These are phyloP conservation scores for Podabrus alpinus DNA, from an alignment of 2,888 invertebrate species.

Conservation along the genomic window DNA sequence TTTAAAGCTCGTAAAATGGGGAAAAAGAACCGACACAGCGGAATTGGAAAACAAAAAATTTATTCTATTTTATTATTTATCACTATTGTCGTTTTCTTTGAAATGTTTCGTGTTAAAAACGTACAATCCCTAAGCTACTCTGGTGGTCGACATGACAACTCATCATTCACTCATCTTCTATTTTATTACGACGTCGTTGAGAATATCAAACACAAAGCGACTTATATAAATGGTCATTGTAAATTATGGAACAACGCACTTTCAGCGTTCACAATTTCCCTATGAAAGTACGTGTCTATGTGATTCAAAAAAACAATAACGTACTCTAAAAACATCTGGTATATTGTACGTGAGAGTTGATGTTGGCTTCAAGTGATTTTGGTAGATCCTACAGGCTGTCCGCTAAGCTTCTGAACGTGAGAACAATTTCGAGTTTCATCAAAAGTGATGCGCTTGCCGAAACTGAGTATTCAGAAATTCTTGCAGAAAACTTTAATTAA, in stretches of 20 bases:
- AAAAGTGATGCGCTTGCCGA: constrained; percentile 20
- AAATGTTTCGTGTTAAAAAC: constrained; percentile 11
- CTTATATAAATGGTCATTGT: constrained; percentile 19
- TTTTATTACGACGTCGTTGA: constrained; percentile 23
- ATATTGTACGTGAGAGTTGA: constrained; percentile 20
- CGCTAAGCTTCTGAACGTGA: constrained; percentile 36
- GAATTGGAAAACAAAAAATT: not conserved
- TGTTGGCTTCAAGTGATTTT: constrained; percentile 35
- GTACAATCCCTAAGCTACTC: constrained; percentile 24
- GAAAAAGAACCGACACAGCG: not conserved
- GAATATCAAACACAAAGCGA: constrained; percentile 30
- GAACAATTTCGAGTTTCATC: constrained; percentile 34
- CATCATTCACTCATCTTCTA: constrained; percentile 22
- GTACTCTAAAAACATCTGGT: constrained; percentile 15
- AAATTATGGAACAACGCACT: constrained; percentile 19
- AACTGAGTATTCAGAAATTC: not conserved
- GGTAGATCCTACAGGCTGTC: constrained; percentile 32
- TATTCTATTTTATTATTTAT: not conserved
- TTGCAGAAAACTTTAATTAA: not conserved
- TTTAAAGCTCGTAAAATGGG: not conserved
- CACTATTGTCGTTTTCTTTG: constrained; percentile 13
- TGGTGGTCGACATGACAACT: constrained; percentile 32
- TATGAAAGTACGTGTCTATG: constrained; percentile 1
- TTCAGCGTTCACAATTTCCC: not conserved
- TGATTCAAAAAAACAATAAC: constrained; percentile 2